These are phyloP conservation scores for Poeciliopsis presidionis DNA, from an alignment of 2,797 vertebrate genomes.

Conservation along the genomic window DNA sequence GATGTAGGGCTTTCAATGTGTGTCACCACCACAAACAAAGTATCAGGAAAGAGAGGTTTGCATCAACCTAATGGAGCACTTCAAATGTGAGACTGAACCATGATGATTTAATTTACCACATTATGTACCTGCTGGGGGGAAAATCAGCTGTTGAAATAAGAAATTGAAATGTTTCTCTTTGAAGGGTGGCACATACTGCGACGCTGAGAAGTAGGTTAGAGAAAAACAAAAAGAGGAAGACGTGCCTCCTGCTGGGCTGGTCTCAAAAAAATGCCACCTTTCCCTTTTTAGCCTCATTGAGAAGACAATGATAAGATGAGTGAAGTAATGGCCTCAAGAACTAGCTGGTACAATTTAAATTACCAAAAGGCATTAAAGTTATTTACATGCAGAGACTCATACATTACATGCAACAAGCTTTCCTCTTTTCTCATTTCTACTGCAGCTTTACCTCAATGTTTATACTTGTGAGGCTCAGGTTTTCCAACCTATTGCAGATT, in stretches of 20 bases:
- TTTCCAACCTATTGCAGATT: background rate
- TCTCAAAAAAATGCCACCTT: background rate
- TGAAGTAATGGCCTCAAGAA: background rate
- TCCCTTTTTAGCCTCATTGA: background rate
- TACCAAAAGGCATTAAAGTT: background rate
- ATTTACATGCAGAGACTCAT: background rate
- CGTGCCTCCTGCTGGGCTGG: background rate
- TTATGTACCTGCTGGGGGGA: background rate
- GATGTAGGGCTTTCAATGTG: background rate
- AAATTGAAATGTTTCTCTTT: conserved; percentile 1
- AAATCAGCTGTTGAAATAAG: conserved; percentile 1
- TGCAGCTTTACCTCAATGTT: background rate
- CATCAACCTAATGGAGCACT: background rate
- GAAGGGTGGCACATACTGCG: background rate
- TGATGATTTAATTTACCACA: background rate
- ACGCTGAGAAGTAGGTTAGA: background rate
- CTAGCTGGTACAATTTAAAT: background rate
- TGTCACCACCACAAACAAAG: background rate
- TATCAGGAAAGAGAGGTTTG: background rate
- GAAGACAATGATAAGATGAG: background rate
- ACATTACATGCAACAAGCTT: background rate
- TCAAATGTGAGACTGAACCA: background rate
- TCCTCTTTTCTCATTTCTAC: background rate
- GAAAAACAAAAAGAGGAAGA: background rate
- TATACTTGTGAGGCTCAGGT: background rate